A percentile compares a stretch with the other conserved stretches of the same genome.
These are phyloP conservation scores for Myotis vivesi DNA, from an alignment of 2,797 vertebrate species.

Conservation along the genomic window DNA sequence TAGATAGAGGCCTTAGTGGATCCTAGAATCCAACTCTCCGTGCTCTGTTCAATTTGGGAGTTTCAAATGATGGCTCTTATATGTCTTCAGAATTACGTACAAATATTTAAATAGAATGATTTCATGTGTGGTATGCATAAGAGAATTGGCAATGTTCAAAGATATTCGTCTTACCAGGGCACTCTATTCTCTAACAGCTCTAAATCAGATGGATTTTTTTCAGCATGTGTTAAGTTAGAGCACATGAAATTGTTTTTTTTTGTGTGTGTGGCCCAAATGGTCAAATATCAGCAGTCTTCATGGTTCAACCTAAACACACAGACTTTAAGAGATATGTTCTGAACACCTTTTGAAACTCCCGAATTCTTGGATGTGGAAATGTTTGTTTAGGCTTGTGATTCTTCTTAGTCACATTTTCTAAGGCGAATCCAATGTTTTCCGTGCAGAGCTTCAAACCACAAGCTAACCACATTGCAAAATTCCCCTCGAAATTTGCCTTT, in stretches of 20 bases:
- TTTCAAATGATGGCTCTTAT: not conserved
- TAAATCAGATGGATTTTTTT: slow-evolving; percentile 40
- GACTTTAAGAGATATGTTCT: slow-evolving; percentile 28
- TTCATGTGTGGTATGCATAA: not conserved
- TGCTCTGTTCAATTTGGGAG: not conserved
- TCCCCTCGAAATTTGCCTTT: slow-evolving; percentile 59
- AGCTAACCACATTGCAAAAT: slow-evolving; percentile 54
- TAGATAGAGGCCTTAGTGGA: not conserved
- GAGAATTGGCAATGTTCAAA: not conserved
- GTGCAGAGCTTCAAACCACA: slow-evolving; percentile 35
- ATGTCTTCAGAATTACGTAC: not conserved
- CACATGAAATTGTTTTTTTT: slow-evolving; percentile 18
- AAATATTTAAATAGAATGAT: not conserved
- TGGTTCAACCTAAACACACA: slow-evolving; percentile 38
- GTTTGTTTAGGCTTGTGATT: slow-evolving; percentile 61
- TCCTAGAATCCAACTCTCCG: not conserved
- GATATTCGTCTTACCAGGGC: slow-evolving; percentile 19
- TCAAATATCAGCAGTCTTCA: slow-evolving; percentile 51
- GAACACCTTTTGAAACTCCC: slow-evolving; percentile 25
- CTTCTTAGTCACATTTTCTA: slow-evolving; percentile 49
- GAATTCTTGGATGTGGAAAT: slow-evolving; percentile 43
- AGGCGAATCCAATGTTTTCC: slow-evolving; percentile 56
- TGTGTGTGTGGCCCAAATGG: not conserved
- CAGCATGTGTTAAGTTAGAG: slow-evolving; percentile 13
- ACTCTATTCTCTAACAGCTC: not conserved